These are phyloP conservation scores for Drosophila differens DNA, from an alignment of 2,888 invertebrate genomes.

Conservation along the genomic window DNA sequence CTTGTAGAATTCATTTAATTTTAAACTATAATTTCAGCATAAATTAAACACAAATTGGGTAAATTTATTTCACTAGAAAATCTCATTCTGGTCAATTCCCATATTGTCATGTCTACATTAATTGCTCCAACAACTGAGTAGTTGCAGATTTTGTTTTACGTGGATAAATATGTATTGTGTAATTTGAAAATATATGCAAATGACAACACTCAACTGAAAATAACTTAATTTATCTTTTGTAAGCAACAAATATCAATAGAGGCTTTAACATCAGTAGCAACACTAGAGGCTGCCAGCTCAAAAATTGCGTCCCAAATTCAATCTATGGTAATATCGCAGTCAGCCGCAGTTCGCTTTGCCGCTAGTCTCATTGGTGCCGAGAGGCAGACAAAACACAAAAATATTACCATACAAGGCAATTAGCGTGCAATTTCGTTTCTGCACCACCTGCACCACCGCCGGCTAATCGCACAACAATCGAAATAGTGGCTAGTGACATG, in stretches of 20 bases:
- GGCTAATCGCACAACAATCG: slow-evolving; percentile 43
- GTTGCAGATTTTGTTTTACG: neutral
- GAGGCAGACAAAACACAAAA: slow-evolving; percentile 40
- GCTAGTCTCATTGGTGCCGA: slow-evolving; percentile 38
- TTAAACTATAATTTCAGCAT: too few relatives aligned
- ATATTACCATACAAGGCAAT: slow-evolving; percentile 63
- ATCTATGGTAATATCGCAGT: slow-evolving; percentile 35
- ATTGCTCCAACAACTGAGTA: neutral
- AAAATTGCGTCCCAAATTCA: slow-evolving; percentile 34
- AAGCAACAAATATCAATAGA: neutral
- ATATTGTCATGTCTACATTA: too few relatives aligned
- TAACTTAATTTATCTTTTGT: neutral
- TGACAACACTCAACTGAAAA: neutral
- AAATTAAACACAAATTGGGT: too few relatives aligned
- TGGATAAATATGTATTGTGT: too few relatives aligned
- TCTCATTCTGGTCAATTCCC: too few relatives aligned
- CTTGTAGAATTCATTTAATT: too few relatives aligned
- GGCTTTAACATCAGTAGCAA: neutral
- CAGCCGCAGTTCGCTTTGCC: slow-evolving; percentile 35
- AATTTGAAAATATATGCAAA: neutral
- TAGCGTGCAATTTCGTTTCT: slow-evolving; percentile 38
- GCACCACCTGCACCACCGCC: neutral
- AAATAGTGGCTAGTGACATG: slow-evolving; percentile 55
- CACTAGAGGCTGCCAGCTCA: slow-evolving; percentile 7
- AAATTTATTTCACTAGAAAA: too few relatives aligned